Percentiles rank a stretch among this genome's conserved stretches.
phyloP scores from a whole-genome alignment of 2,797 vertebrate genomes.

The Poeciliopsis gracilis region DNA sequence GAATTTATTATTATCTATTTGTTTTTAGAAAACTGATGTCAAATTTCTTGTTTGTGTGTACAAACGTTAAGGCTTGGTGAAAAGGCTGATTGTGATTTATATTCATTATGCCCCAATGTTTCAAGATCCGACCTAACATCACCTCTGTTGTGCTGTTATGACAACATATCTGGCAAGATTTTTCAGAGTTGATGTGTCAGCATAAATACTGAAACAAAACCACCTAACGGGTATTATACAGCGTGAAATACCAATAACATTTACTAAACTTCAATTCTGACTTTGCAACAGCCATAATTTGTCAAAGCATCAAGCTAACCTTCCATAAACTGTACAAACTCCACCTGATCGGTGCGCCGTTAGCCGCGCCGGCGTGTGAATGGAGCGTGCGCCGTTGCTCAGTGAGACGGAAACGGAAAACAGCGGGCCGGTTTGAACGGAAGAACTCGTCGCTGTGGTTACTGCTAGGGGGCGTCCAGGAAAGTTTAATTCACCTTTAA shows the following conservation, averaged over 20 bases:
- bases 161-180: not conserved
- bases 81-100: not conserved
- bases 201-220: not conserved
- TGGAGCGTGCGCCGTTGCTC: conserved; percentile 48
- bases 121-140: not conserved
- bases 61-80: not conserved
- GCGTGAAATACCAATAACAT: not conserved
- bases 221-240: not conserved
- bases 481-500: conserved; percentile 6
- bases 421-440: conserved; percentile 83
- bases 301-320: not conserved
- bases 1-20: not conserved
- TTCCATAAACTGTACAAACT: not conserved
- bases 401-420: conserved; percentile 63
- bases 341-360: not conserved
- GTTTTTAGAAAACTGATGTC: not conserved
- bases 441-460: conserved; percentile 47
- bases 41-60: not conserved
- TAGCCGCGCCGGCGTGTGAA: not conserved
- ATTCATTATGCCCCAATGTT: not conserved
- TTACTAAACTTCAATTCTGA: not conserved
- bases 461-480: conserved; percentile 35
- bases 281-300: not conserved
- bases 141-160: no score
- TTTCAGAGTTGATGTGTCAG: not conserved